Conservation (phyloP, 2,113 vertebrate species). For the Microtus richardsoni region DNA sequence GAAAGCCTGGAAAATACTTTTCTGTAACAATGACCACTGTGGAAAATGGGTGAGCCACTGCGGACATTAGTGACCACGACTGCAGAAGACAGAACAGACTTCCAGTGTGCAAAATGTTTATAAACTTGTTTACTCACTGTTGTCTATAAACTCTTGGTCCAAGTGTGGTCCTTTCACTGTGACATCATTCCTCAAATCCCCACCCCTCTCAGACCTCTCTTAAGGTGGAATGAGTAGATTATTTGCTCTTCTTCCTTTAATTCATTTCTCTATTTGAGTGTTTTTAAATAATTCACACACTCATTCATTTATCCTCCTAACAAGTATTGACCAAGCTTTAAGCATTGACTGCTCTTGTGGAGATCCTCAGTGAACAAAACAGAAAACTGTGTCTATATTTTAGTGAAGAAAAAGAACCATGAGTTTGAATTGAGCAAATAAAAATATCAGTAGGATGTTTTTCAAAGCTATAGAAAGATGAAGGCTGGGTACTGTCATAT, state of each 20-base stretch:
- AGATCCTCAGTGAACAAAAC: neutral
- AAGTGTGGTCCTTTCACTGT: neutral
- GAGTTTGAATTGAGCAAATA: neutral
- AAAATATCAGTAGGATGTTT: neutral
- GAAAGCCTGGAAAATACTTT: neutral
- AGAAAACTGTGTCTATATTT: neutral
- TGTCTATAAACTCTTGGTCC: neutral
- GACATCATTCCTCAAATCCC: neutral
- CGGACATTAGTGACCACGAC: neutral
- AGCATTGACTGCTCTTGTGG: neutral
- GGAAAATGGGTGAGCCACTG: neutral
- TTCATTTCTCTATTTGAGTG: neutral
- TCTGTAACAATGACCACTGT: neutral
- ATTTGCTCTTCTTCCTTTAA: neutral
- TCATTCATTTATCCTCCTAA: neutral
- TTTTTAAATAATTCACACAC: neutral
- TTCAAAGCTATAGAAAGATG: neutral
- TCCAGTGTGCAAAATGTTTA: neutral
- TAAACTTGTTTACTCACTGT: neutral
- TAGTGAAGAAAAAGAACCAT: neutral
- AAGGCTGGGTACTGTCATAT: neutral
- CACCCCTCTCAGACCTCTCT: neutral
- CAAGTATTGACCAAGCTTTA: neutral
- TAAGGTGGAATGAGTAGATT: neutral
- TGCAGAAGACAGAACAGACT: neutral